Evolutionary conservation across 53 echinoderm and acorn worm species (phyloP), one percentile per base, ranked within the genome.

Genomic region (Echinometra lucunter): DNA sequence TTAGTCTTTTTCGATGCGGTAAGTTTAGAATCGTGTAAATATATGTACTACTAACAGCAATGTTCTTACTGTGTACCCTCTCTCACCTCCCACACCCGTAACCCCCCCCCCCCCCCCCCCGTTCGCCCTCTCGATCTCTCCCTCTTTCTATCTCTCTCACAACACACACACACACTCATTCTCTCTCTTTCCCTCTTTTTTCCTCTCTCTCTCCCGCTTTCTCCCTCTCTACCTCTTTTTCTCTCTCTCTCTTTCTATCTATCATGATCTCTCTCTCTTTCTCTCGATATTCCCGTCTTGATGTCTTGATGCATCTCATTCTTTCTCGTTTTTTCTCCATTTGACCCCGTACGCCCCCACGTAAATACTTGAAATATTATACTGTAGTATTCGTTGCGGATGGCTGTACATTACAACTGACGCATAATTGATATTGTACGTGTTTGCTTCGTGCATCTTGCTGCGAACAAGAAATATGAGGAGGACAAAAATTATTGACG

Each of bases 381-480:
- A 32, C 30, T 12, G 13, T 1, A 13, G 53, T 53, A 4, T 53
- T 53, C 53, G 53, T 13, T 2, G 12, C 70, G 34, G n/a, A 32
- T 12, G 12, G 69, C 0, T 28, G 25, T 69, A 69, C n/a, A n/a
- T n/a, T 66, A 7, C 30, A 28, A 69, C 69, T 69, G 69, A 1
- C 69, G 70, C 70, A 70, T 70, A 35, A 70, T 30, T 6, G 70
- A 30, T 70, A 70, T 27, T 70, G 27, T 70, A 32, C 35, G 30
- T 70, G 30, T 70, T 32, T 70, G 70, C 34, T 30, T 70, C 28
- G 12, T 70, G 30, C 70, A 70, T 70, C 34, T 70, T 32, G 30
- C 70, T 27, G 27, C 8, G 70, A 70, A 70, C 70, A 70, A 70
- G 70, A 70, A 70, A 70, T 70, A 70, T 70, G 70, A 70, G 70